Evolutionary conservation across 2,113 vertebrate species (phyloP).

Genomic region (Pangasianodon gigas): DNA sequence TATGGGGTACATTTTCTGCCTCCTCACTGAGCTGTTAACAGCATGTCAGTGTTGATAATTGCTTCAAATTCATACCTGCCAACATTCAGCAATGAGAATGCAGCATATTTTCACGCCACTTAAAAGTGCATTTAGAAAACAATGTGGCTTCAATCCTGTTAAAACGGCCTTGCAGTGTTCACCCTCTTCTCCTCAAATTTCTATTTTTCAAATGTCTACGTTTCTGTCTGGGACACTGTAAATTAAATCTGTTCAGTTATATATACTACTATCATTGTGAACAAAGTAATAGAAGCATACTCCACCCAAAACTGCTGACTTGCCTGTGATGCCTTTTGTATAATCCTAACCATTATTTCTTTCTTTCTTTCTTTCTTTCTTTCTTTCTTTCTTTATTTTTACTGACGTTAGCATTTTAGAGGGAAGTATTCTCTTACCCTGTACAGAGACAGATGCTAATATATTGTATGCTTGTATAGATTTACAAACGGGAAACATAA

Average conservation of each 20-base stretch:
- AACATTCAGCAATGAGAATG: neutral
- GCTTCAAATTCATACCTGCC: slow-evolving; percentile 31
- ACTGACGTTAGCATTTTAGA: neutral
- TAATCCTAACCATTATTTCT: neutral
- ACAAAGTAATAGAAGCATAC: neutral
- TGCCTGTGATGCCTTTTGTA: neutral
- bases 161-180: neutral
- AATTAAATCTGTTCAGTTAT: neutral
- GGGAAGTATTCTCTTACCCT: neutral
- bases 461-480: neutral
- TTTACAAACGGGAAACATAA: neutral
- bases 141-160: neutral
- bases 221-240: neutral
- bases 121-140: slow-evolving; percentile 8
- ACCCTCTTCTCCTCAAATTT: neutral
- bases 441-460: neutral
- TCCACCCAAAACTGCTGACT: slow-evolving; percentile 9
- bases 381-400: neutral
- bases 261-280: neutral
- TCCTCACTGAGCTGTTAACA: slow-evolving; percentile 18
- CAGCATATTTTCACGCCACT: neutral
- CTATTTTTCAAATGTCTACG: neutral
- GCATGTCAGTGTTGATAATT: slow-evolving; percentile 28
- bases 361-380: neutral
- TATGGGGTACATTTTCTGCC: slow-evolving; percentile 2